Evolutionary conservation across 2,888 invertebrate genomes (phyloP).

Genomic region (Diplolepis rosae): DNA sequence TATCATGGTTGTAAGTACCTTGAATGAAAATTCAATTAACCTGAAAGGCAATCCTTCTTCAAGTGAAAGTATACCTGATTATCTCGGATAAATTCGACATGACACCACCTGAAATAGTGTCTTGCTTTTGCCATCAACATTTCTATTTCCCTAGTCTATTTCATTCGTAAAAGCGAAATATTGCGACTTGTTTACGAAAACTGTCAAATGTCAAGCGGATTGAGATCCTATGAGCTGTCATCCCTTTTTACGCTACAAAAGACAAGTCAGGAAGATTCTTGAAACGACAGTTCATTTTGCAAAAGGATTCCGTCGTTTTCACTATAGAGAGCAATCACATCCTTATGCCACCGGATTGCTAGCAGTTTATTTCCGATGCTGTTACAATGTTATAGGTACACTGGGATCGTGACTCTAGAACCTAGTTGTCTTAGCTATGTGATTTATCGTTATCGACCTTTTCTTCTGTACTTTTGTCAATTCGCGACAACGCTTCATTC

Average conservation of each 20-base stretch:
- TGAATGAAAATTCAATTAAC: too few species aligned
- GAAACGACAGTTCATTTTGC: slow-evolving; percentile 31
- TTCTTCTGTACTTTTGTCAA: neutral
- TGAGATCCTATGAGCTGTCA: slow-evolving; percentile 26
- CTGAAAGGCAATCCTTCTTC: too few species aligned
- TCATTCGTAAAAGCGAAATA: neutral
- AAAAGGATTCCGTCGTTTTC: slow-evolving; percentile 21
- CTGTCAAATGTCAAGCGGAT: slow-evolving; percentile 29
- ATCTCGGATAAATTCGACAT: neutral
- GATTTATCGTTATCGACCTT: slow-evolving; percentile 59
- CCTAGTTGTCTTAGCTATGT: slow-evolving; percentile 54
- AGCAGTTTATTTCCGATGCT: slow-evolving; percentile 28
- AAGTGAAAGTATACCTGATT: neutral
- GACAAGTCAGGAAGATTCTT: neutral
- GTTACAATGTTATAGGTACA: slow-evolving; percentile 16
- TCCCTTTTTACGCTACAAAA: slow-evolving; percentile 6
- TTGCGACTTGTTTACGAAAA: slow-evolving; percentile 25
- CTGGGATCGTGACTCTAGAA: slow-evolving; percentile 2
- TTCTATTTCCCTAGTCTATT: neutral
- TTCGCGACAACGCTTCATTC: neutral
- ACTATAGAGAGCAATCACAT: slow-evolving; percentile 16
- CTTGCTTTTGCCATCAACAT: neutral
- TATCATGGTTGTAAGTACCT: too few species aligned
- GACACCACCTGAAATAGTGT: neutral
- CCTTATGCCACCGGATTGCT: slow-evolving; percentile 19